Conservation (phyloP, 2,113 vertebrate species). For the Colaptes auratus region DNA sequence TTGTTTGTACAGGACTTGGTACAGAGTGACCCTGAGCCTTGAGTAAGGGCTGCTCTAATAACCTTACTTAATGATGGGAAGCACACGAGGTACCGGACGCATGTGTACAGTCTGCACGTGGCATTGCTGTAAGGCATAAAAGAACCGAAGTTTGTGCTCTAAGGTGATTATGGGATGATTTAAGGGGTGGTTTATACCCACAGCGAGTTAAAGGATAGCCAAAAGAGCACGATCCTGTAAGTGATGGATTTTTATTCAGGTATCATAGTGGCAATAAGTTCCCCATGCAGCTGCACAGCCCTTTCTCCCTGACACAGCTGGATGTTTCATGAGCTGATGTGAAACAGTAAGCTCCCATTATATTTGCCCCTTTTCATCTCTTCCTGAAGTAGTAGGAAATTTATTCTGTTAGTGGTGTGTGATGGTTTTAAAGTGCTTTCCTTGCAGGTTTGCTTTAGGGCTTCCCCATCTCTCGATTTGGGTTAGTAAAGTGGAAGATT, state of each 20-base stretch:
- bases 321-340: background rate
- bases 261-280: background rate
- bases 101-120: fast-evolving
- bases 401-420: background rate
- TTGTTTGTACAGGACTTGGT: background rate
- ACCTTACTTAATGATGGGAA: background rate
- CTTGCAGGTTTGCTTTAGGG: slow-evolving; percentile 6
- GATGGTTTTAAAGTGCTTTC: slow-evolving; percentile 54
- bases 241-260: background rate
- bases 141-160: background rate
- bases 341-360: background rate
- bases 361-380: background rate
- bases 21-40: background rate
- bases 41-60: background rate
- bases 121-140: background rate
- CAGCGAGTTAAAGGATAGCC: background rate
- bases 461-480: background rate
- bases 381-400: slow-evolving; percentile 41
- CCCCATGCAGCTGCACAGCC: background rate
- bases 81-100: fast-evolving
- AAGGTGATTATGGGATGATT: fast-evolving
- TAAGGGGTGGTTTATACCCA: background rate
- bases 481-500: background rate
- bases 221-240: background rate
- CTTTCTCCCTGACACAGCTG: background rate